Evolutionary conservation across 2,888 invertebrate species (phyloP).

Genomic region (Corythucha ciliata): DNA sequence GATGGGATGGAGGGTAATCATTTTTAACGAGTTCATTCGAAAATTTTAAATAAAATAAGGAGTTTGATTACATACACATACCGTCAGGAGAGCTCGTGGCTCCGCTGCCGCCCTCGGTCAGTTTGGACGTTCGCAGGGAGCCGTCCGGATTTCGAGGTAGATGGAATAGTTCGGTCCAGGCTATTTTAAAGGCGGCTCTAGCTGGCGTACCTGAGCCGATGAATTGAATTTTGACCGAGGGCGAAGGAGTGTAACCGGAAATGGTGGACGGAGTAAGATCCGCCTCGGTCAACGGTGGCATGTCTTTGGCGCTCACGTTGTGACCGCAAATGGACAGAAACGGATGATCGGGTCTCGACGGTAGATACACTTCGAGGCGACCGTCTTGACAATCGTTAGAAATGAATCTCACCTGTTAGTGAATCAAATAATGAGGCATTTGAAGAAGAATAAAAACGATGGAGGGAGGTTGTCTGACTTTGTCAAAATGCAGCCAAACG

Average conservation of each 20-base stretch:
- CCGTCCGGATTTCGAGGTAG: conserved; percentile 76
- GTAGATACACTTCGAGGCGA: conserved; percentile 67
- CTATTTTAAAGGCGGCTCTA: conserved; percentile 74
- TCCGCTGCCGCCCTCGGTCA: conserved; percentile 43
- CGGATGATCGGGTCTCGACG: conserved; percentile 54
- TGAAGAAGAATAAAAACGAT: neutral
- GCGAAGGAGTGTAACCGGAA: conserved; percentile 53
- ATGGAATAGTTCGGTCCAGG: conserved; percentile 83
- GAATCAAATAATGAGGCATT: neutral
- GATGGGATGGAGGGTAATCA: conserved; percentile 18
- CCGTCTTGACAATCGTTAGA: conserved; percentile 80
- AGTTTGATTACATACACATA: too few relatives aligned
- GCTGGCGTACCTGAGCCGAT: conserved; percentile 64
- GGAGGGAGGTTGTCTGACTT: conserved; percentile 57
- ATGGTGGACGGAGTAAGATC: conserved; percentile 49
- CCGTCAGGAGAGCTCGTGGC: conserved; percentile 27
- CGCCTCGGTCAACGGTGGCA: conserved; percentile 49
- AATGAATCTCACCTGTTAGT: conserved; percentile 51
- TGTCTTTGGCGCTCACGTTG: conserved; percentile 69
- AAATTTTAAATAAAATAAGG: too few relatives aligned
- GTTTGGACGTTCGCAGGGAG: conserved; percentile 63
- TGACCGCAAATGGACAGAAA: conserved; percentile 76
- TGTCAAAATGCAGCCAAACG: conserved; percentile 77
- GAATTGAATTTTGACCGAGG: conserved; percentile 38
- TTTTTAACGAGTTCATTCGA: conserved; percentile 6